Evolutionary conservation across 2,797 vertebrate species (phyloP).

Genomic region (Mormyrus proboscirostris): DNA sequence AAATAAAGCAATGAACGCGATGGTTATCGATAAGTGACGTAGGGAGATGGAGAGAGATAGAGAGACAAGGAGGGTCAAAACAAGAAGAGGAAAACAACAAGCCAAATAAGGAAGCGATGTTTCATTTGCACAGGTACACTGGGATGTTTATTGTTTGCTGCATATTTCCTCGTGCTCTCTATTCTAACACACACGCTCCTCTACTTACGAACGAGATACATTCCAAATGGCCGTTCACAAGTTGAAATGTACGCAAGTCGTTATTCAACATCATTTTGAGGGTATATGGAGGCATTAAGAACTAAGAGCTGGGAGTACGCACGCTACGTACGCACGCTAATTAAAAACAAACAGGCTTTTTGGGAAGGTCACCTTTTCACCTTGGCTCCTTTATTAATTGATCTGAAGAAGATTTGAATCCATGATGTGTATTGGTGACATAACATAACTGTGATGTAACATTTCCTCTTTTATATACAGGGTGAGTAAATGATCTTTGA

Average conservation of each 20-base stretch:
- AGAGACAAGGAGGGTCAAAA: neutral
- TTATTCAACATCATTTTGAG: too few relatives aligned
- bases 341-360: constrained; percentile 4
- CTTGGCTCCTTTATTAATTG: constrained; percentile 10
- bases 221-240: too few relatives aligned
- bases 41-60: neutral
- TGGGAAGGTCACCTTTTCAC: neutral
- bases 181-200: neutral
- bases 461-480: neutral
- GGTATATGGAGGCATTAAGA: too few relatives aligned
- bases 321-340: neutral
- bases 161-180: neutral
- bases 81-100: neutral
- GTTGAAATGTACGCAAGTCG: too few relatives aligned
- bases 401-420: neutral
- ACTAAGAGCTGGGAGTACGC: too few relatives aligned
- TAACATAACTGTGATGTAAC: neutral
- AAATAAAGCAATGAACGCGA: neutral
- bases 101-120: neutral
- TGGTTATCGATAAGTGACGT: neutral
- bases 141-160: neutral
- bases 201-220: too few relatives aligned
- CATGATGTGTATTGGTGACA: neutral
- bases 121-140: neutral
- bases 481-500: neutral